These are phyloP conservation scores for Margaritifera margaritifera DNA, from an alignment of 2,888 invertebrate genomes.

Conservation along the genomic window DNA sequence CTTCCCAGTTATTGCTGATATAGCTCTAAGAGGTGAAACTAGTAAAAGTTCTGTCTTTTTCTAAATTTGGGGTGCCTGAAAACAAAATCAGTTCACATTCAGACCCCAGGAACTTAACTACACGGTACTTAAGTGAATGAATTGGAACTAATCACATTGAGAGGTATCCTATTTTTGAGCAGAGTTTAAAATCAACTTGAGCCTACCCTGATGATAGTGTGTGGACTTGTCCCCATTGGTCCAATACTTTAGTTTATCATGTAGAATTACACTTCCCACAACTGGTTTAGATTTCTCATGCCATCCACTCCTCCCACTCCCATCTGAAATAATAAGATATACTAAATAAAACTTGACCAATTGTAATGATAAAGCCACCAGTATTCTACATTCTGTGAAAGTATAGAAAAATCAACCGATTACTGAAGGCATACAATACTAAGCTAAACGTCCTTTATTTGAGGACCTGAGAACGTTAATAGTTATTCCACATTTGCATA, in stretches of 20 bases:
- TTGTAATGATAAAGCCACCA: too few relatives aligned
- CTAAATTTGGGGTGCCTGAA: too few relatives aligned
- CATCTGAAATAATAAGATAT: constrained; percentile 41
- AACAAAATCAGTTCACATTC: too few relatives aligned
- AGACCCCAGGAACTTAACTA: too few relatives aligned
- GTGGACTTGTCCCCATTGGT: constrained; percentile 40
- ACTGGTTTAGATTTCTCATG: constrained; percentile 43
- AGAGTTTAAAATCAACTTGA: not conserved
- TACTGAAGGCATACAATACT: not conserved
- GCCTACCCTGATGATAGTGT: constrained; percentile 66
- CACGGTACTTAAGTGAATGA: too few relatives aligned
- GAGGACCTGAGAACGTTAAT: too few relatives aligned
- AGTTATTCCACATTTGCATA: too few relatives aligned
- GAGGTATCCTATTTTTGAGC: not conserved
- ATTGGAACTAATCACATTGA: too few relatives aligned
- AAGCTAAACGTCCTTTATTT: not conserved
- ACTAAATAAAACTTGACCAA: not conserved
- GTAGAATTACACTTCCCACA: constrained; percentile 62
- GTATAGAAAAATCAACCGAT: not conserved
- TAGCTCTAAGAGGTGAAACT: too few relatives aligned
- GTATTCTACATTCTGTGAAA: not conserved
- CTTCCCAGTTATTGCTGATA: too few relatives aligned
- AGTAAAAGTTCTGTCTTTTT: too few relatives aligned
- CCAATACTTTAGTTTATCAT: constrained; percentile 67
- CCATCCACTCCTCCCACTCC: constrained; percentile 58